Evolutionary conservation across 2,113 vertebrate species (phyloP), one percentile per base, ranked within the genome.

Genomic region (Labeo catla): DNA sequence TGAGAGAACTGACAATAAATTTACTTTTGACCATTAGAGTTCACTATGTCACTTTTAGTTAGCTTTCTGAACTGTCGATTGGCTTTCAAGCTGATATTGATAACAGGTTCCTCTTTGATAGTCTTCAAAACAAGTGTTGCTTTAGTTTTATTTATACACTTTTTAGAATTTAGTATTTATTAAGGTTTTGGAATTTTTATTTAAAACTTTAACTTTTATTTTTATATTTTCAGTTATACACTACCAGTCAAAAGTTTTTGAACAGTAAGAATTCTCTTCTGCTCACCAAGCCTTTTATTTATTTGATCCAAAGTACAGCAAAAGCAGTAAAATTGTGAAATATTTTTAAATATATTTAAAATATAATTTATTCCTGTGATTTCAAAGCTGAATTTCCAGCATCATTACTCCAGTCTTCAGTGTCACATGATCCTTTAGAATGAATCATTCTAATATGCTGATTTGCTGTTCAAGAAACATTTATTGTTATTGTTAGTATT

Each of bases 1-100:
- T 87, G 52, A 43, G 73, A 85, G 45, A 43, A 43, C 68, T 21
- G 28, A 45, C 9, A 34, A 45, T 11, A 63, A 72, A 68, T 74
- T 63, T 39, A 70, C 16, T 45, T 89, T 74, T 79, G 61, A 87
- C 16, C 19, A 36, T 76, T 6, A 23, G 21, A 76, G 19, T 81
- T 4, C 63, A 49, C 6, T 47, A 2, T 19, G 72, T 72, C 16
- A 4, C 5, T 8, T 85, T 87, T 23, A 54, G 11, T 45, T 61
- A 21, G 8, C 43, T 49, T 78, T 52, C 4, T 68, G 39, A 10
- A 74, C 4, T 63, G 12, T 54, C 6, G 12, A 16, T 28, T 4
- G 12, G 0, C 23, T 45, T 45, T 36, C 7, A 57, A 28, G 23
- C 52, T 23, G 34, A 59, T 61, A 6, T n/a, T 61, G 34, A 61